These are phyloP conservation scores for Aphaenogaster floridana DNA, from an alignment of 1,140 invertebrate species.

Conservation along the genomic window DNA sequence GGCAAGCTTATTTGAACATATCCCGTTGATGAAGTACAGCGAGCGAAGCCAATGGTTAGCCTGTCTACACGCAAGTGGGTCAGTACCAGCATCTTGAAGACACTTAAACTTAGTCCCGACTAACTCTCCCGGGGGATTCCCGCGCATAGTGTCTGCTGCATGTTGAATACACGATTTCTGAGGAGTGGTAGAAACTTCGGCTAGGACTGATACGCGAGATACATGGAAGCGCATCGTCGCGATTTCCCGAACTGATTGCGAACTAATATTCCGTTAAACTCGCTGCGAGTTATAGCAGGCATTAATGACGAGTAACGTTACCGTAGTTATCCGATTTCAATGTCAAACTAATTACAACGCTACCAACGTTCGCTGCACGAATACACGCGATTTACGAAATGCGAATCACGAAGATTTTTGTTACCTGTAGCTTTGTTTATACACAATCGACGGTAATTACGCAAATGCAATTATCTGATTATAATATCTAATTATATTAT, in stretches of 20 bases:
- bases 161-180: conserved; percentile 57
- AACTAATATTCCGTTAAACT: conserved; percentile 76
- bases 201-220: conserved; percentile 69
- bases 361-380: neutral
- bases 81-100: conserved; percentile 74
- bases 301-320: conserved; percentile 67
- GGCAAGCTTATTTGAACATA: conserved; percentile 38
- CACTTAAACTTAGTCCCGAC: conserved; percentile 73
- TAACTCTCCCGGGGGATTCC: conserved; percentile 66
- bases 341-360: conserved; percentile 41
- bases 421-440: neutral
- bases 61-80: conserved; percentile 69
- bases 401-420: conserved; percentile 19
- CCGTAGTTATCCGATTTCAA: conserved; percentile 66
- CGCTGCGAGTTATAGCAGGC: conserved; percentile 47
- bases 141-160: conserved; percentile 53
- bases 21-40: conserved; percentile 61
- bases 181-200: conserved; percentile 68
- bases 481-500: neutral
- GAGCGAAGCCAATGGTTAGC: conserved; percentile 62
- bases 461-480: neutral
- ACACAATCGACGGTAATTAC: neutral
- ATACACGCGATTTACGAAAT: neutral
- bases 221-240: conserved; percentile 63
- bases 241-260: conserved; percentile 74